Conservation (phyloP, 2,888 invertebrate species). For the Nycteola revayana region DNA sequence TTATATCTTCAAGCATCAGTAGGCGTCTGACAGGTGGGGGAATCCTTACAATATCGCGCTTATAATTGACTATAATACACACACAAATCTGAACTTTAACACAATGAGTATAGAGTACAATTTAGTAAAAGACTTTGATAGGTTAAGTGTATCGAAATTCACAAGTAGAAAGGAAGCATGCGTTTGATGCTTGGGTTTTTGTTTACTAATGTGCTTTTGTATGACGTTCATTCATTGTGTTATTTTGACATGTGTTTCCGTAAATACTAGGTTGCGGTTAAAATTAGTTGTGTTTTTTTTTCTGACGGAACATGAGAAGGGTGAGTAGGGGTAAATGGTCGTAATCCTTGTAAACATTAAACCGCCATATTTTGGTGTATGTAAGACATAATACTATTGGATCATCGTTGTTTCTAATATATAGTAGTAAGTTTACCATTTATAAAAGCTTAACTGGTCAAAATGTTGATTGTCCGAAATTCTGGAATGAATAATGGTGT, state of each 20-base stretch:
- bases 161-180: constrained; percentile 30
- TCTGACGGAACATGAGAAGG: too few species aligned
- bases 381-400: too few species aligned
- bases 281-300: constrained; percentile 8
- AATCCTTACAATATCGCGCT: constrained; percentile 22
- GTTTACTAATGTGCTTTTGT: constrained; percentile 41
- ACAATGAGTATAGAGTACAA: constrained; percentile 10
- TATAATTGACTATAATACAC: constrained; percentile 20
- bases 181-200: constrained; percentile 39
- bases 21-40: constrained; percentile 52
- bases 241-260: constrained; percentile 20
- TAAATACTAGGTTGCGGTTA: constrained; percentile 27
- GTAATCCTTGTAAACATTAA: too few species aligned
- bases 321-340: too few species aligned
- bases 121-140: constrained; percentile 1
- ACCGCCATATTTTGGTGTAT: too few species aligned
- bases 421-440: too few species aligned
- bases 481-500: too few species aligned
- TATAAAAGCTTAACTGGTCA: too few species aligned
- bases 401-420: too few species aligned
- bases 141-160: constrained; percentile 23
- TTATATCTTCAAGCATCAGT: constrained; percentile 50
- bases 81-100: constrained; percentile 15
- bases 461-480: too few species aligned
- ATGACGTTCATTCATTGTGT: constrained; percentile 27